A percentile compares a stretch with the other conserved stretches of the same genome.
phyloP scores from a whole-genome alignment of 1,140 invertebrate species.

The Babylonia areolata region DNA sequence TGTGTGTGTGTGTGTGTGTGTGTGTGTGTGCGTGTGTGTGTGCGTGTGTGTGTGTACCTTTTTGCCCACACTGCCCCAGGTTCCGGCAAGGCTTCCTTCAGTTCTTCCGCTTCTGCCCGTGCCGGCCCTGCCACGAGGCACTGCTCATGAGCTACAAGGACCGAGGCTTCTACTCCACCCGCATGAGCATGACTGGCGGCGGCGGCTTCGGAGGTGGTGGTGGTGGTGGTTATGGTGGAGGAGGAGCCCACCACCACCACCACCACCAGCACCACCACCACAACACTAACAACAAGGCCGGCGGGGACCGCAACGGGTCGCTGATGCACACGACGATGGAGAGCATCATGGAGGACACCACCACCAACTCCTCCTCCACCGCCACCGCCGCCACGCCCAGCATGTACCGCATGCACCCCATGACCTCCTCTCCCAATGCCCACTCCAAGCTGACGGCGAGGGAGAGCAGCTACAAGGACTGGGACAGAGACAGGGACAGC shows the following conservation, averaged over 20 bases:
- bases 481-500: slow-evolving; percentile 10
- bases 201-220: not conserved
- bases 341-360: slow-evolving; percentile 55
- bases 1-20: too few species aligned
- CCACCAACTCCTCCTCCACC: slow-evolving; percentile 42
- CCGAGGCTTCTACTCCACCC: slow-evolving; percentile 60
- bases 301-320: slow-evolving; percentile 64
- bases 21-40: too few species aligned
- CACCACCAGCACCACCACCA: too few species aligned
- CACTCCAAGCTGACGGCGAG: too few species aligned
- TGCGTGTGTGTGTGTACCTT: too few species aligned
- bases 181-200: slow-evolving; percentile 42
- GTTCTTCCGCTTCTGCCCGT: slow-evolving; percentile 68
- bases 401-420: slow-evolving; percentile 53
- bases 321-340: slow-evolving; percentile 64
- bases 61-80: too few species aligned
- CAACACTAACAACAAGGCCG: slow-evolving; percentile 50
- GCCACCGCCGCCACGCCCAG: slow-evolving; percentile 39
- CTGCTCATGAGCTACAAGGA: slow-evolving; percentile 54
- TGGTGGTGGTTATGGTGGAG: too few species aligned
- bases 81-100: slow-evolving; percentile 69
- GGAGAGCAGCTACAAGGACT: not conserved
- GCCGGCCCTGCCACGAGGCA: slow-evolving; percentile 54
- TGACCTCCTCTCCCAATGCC: slow-evolving; percentile 10
- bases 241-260: too few species aligned